phyloP scores from a whole-genome alignment of 2,888 invertebrate species.

The Cloeon dipterum region DNA sequence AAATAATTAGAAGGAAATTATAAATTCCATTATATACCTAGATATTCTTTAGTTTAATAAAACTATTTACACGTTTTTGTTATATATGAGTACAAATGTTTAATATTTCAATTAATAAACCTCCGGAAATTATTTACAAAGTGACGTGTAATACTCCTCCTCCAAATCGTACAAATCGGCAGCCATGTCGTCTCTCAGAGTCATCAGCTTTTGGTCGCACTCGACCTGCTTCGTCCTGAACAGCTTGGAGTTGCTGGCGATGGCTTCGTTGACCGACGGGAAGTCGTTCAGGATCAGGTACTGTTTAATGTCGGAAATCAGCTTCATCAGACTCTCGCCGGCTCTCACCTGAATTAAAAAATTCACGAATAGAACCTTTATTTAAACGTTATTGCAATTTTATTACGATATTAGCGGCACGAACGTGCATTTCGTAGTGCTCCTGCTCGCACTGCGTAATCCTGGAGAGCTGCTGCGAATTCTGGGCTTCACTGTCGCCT shows the following conservation, averaged over 20 bases:
- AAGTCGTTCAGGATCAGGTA: constrained; percentile 96
- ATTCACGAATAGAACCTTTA: background rate
- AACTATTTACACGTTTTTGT: too few relatives aligned
- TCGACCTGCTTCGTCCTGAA: constrained; percentile 78
- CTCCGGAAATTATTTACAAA: too few relatives aligned
- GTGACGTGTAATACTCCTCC: constrained; percentile 78
- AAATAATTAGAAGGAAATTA: too few relatives aligned
- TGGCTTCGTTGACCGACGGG: constrained; percentile 91
- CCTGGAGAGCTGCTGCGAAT: constrained; percentile 49
- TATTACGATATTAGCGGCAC: constrained; percentile 73
- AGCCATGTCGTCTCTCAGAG: constrained; percentile 82
- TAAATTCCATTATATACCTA: too few relatives aligned
- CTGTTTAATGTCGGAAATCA: constrained; percentile 94
- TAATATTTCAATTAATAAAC: too few relatives aligned
- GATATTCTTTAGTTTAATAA: too few relatives aligned
- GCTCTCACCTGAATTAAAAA: constrained; percentile 50
- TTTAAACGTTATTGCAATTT: background rate
- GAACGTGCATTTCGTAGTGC: constrained; percentile 89
- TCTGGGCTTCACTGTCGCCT: constrained; percentile 74
- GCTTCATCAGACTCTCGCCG: constrained; percentile 88
- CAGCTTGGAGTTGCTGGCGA: constrained; percentile 75
- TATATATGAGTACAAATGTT: too few relatives aligned
- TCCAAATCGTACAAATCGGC: constrained; percentile 79
- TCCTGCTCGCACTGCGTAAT: constrained; percentile 89
- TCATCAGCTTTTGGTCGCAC: constrained; percentile 82